phyloP scores from a whole-genome alignment of 2,797 vertebrate species.

The Sciaenops ocellatus region DNA sequence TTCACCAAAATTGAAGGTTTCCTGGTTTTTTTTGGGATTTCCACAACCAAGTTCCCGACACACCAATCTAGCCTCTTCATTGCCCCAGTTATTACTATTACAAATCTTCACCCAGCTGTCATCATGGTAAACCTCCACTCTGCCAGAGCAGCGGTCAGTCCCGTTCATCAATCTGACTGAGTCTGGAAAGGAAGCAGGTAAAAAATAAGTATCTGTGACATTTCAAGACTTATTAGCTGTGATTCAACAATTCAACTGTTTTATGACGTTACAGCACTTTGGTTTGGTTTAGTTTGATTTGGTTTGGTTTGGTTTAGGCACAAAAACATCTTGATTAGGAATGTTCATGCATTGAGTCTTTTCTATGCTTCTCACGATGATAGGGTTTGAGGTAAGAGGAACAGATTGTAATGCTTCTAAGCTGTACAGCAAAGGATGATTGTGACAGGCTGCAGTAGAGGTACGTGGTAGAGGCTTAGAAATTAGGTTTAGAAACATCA shows the following conservation, averaged over 20 bases:
- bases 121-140: constrained; percentile 63
- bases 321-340: too few species aligned
- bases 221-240: too few species aligned
- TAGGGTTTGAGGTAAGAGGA: background rate
- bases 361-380: background rate
- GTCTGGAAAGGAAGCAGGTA: constrained; percentile 60
- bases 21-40: constrained; percentile 20
- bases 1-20: constrained; percentile 39
- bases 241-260: too few species aligned
- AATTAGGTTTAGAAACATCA: too few species aligned
- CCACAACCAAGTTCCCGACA: constrained; percentile 74
- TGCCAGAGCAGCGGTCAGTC: constrained; percentile 73
- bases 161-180: constrained; percentile 68
- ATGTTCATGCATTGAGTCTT: background rate
- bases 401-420: background rate
- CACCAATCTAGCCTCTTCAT: constrained; percentile 36
- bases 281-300: too few species aligned
- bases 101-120: constrained; percentile 72
- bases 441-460: background rate
- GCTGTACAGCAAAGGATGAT: constrained; percentile 8
- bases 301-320: too few species aligned
- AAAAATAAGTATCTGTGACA: constrained; percentile 9
- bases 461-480: background rate
- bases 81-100: constrained; percentile 48
- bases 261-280: too few species aligned